These are phyloP conservation scores for Drosophila anceps DNA, from an alignment of 2,888 invertebrate species.

Conservation along the genomic window DNA sequence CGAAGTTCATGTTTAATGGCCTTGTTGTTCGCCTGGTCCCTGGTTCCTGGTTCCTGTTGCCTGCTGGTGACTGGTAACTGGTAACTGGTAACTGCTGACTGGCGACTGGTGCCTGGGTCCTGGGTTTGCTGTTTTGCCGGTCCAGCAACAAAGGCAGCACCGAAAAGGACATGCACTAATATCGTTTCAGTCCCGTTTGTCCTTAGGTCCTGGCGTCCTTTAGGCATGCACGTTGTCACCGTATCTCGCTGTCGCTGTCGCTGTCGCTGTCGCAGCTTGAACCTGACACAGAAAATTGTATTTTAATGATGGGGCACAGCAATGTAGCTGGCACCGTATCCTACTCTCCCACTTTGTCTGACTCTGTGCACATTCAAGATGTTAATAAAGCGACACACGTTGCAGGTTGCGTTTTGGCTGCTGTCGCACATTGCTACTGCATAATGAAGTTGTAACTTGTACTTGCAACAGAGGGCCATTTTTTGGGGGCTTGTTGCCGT, in stretches of 20 bases:
- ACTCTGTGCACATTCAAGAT: slow-evolving; percentile 61
- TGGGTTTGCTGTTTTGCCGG: slow-evolving; percentile 26
- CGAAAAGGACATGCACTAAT: slow-evolving; percentile 75
- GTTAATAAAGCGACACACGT: slow-evolving; percentile 79
- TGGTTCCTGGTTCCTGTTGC: slow-evolving; percentile 3
- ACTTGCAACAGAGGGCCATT: slow-evolving; percentile 37
- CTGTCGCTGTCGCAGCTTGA: slow-evolving; percentile 68
- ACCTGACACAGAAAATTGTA: slow-evolving; percentile 82
- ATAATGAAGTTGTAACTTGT: slow-evolving; percentile 72
- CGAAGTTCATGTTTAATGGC: slow-evolving; percentile 82
- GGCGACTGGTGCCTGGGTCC: not conserved
- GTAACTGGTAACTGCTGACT: not conserved
- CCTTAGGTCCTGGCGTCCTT: slow-evolving; percentile 27
- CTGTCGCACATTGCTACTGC: slow-evolving; percentile 43
- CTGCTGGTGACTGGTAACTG: slow-evolving; percentile 3
- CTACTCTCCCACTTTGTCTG: not conserved
- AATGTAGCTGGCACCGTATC: slow-evolving; percentile 21
- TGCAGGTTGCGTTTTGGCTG: slow-evolving; percentile 49
- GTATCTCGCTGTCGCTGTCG: slow-evolving; percentile 36
- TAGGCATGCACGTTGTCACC: slow-evolving; percentile 58
- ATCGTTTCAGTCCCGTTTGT: slow-evolving; percentile 50
- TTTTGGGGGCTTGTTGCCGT: slow-evolving; percentile 52
- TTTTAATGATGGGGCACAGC: slow-evolving; percentile 77
- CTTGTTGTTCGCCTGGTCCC: slow-evolving; percentile 58
- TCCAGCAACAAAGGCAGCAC: slow-evolving; percentile 54